Evolutionary conservation across 2,113 vertebrate species (phyloP).

Genomic region (Ranitomeya imitator): DNA sequence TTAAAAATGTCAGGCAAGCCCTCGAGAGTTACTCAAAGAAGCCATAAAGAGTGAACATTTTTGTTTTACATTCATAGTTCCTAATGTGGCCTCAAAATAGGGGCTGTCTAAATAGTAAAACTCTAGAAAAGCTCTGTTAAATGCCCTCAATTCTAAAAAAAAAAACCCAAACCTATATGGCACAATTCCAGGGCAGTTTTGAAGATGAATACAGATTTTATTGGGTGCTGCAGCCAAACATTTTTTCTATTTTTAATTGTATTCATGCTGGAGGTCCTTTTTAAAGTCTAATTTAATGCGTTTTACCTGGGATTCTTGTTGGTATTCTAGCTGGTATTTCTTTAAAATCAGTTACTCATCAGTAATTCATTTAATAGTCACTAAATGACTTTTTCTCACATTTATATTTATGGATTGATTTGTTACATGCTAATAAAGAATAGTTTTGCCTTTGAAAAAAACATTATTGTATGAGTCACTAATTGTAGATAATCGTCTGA

Average conservation of each 20-base stretch:
- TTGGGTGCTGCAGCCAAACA: too few species aligned
- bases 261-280: not conserved
- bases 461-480: constrained; percentile 25
- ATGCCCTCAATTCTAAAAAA: too few species aligned
- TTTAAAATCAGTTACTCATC: constrained; percentile 4
- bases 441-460: constrained; percentile 9
- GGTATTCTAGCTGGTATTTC: not conserved
- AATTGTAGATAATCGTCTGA: constrained; percentile 39
- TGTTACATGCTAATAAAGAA: constrained; percentile 20
- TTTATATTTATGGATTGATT: constrained; percentile 24
- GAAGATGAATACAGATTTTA: too few species aligned
- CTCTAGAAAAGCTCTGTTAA: too few species aligned
- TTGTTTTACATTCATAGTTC: not conserved
- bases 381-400: not conserved
- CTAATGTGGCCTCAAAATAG: too few species aligned
- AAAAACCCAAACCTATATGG: too few species aligned
- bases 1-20: too few species aligned
- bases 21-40: not conserved
- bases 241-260: too few species aligned
- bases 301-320: too few species aligned
- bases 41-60: not conserved
- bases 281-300: not conserved
- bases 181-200: too few species aligned
- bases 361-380: not conserved
- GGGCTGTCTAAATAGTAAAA: too few species aligned